Evolutionary conservation across 2,797 vertebrate species (phyloP).

Genomic region (Linurgus olivaceus): DNA sequence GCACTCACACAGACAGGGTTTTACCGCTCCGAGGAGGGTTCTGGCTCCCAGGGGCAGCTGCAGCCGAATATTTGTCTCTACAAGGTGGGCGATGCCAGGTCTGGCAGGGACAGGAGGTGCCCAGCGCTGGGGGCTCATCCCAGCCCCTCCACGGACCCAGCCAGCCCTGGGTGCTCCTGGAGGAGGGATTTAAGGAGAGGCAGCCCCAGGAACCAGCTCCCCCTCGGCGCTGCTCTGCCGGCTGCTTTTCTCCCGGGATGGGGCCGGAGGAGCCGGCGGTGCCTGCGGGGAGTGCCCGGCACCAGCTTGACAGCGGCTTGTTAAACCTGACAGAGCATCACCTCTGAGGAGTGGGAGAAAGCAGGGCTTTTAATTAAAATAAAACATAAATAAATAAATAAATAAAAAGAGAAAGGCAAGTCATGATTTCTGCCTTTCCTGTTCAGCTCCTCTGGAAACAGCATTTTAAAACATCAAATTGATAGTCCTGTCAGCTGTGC

Average conservation of each 20-base stretch:
- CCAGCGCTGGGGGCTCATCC: neutral
- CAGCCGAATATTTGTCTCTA: neutral
- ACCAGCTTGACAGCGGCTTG: neutral
- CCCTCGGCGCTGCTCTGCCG: rapidly evolving
- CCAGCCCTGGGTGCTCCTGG: neutral
- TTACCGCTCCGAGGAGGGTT: neutral
- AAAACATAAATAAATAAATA: neutral
- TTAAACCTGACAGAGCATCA: conserved; percentile 43
- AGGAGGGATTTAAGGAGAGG: neutral
- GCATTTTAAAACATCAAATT: conserved; percentile 2
- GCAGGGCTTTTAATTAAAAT: conserved; percentile 18
- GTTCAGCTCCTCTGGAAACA: neutral
- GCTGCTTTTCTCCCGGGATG: neutral
- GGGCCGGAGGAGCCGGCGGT: rapidly evolving
- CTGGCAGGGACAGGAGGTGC: neutral
- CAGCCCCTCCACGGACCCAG: neutral
- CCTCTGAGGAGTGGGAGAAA: neutral
- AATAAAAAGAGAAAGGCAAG: neutral
- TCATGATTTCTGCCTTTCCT: conserved; percentile 17
- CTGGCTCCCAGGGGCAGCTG: neutral
- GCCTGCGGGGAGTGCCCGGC: neutral
- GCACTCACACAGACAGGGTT: neutral
- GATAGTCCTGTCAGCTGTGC: conserved; percentile 47
- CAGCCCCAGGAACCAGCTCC: rapidly evolving
- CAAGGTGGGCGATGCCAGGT: rapidly evolving